Evolutionary conservation across 2,797 vertebrate species (phyloP), one percentile per base, ranked within the genome.

Genomic region (Pseudopleuronectes americanus): DNA sequence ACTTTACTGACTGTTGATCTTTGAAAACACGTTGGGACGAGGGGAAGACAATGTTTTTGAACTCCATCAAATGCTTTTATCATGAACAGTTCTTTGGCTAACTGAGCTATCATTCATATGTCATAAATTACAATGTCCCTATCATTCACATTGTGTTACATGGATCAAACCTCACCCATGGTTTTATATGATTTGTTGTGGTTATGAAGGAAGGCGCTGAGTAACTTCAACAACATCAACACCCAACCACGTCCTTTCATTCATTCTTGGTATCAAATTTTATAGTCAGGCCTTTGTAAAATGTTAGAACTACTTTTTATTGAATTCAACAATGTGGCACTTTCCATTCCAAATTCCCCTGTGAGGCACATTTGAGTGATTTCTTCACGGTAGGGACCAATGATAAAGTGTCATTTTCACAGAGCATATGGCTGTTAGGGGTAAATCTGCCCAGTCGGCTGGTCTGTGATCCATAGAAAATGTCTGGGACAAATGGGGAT

Each of bases 401-500:
- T 57, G 43, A 16, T 59, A 26, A 56, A 59, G 59, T 62, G 41
- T 23, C 59, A 33, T 57, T 63, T 69, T 51, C 21, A 55, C 57
- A 52, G 56, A 74, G 28, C 74, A 79, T 73, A 79, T 76, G 80
- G 74, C 80, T 66, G 9, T 68, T 52, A 22, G 62, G 65, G 69
- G 53, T 71, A 79, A 84, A 81, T 84, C 77, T 79, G 59, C 73
- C 66, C 73, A 74, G 70, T 82, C 60, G 26, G 75, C 81, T 73
- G 61, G 19, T 85, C 67, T 76, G 68, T 80, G 79, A 85, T 86
- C 81, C 79, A 78, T 65, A 79, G 76, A 76, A 80, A 85, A 88
- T 81, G 71, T 71, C 75, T 68, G 48, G 62, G 66, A 64, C 78
- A 80, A 45, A 84, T 76, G 62, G 80, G 31, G 45, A 33, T 55